Evolutionary conservation across 2,888 invertebrate species (phyloP), one percentile per base, ranked within the genome.

Genomic region (Noctua comes): DNA sequence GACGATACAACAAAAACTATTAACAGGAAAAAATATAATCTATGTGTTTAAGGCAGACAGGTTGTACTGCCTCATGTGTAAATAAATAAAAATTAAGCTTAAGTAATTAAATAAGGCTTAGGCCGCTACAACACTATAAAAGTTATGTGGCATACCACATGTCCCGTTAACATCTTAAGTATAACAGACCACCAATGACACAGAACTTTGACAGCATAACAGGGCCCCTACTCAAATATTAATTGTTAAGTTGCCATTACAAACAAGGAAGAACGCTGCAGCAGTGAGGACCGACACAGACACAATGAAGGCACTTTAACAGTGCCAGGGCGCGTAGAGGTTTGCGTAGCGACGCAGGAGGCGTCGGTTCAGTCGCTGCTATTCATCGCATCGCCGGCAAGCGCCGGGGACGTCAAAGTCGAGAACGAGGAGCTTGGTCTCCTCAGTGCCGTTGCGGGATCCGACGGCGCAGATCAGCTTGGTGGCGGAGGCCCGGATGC

Each of bases 381-480:
- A 97, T 94, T 96, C 95, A 68, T 96, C 95, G 87, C 97, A 97
- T 93, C 97, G 97, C 86, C 97, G 96, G 92, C 97, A 97, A 59
- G 97, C 97, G 59, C 97, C 97, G 88, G 98, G 98, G 73, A 98
- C 98, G 96, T 99, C 99, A 96, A 99, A 99, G 97, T 99, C 99
- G 87, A 99, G 97, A 59, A 99, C 99, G 91, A 99, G 98, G 54
- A 99, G 97, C 95, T 99, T 99, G 16, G 99, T 99, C 96, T 99
- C 99, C 96, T 99, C 99, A 11, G 99, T 99, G 77, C 99, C 99
- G 93, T 99, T 99, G 59, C 99, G 98, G 87, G 99, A 99, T 79
- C 99, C 99, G 31, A 99, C 99, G 7, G 99, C 99, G 96, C 99
- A 99, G 72, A 99, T 99, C 84, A 99, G 97, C 95, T 99, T 99